These are phyloP conservation scores for Crotalus tigris DNA, from an alignment of 2,113 vertebrate species.

Conservation along the genomic window DNA sequence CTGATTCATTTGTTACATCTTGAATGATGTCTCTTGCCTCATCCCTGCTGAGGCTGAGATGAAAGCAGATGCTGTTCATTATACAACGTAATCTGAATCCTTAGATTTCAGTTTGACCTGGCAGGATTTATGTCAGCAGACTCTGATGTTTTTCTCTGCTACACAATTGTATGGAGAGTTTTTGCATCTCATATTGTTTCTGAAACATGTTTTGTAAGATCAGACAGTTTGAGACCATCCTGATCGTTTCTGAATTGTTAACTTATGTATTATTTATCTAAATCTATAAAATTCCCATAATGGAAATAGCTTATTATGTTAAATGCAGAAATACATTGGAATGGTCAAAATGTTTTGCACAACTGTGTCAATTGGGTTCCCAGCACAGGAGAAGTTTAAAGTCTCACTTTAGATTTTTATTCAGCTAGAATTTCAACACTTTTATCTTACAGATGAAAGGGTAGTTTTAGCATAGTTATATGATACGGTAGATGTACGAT, in stretches of 20 bases:
- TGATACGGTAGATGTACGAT: background rate
- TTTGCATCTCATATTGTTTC: slow-evolving; percentile 30
- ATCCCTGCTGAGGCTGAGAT: slow-evolving; percentile 57
- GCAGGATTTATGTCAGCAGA: slow-evolving; percentile 58
- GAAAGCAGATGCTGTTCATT: slow-evolving; percentile 68
- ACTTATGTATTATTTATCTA: background rate
- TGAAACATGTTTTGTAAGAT: slow-evolving; percentile 39
- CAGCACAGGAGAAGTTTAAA: background rate
- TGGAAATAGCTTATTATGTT: background rate
- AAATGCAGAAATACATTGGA: background rate
- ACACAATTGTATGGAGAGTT: background rate
- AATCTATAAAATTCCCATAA: background rate
- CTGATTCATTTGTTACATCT: slow-evolving; percentile 48
- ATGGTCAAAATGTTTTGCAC: background rate
- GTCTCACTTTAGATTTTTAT: slow-evolving; percentile 29
- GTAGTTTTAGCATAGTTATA: slow-evolving; percentile 24
- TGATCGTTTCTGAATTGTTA: background rate
- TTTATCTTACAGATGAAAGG: slow-evolving; percentile 41
- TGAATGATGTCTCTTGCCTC: slow-evolving; percentile 59
- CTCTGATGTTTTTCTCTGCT: slow-evolving; percentile 15
- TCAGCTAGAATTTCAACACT: slow-evolving; percentile 36
- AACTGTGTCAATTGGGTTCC: background rate
- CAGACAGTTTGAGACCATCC: slow-evolving; percentile 10
- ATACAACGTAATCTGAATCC: slow-evolving; percentile 61
- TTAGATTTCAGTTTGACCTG: slow-evolving; percentile 65